A percentile compares a stretch with the other conserved stretches of the same genome.
Evolutionary conservation across 2,113 vertebrate species (phyloP).

Genomic region (Pipa parva): DNA sequence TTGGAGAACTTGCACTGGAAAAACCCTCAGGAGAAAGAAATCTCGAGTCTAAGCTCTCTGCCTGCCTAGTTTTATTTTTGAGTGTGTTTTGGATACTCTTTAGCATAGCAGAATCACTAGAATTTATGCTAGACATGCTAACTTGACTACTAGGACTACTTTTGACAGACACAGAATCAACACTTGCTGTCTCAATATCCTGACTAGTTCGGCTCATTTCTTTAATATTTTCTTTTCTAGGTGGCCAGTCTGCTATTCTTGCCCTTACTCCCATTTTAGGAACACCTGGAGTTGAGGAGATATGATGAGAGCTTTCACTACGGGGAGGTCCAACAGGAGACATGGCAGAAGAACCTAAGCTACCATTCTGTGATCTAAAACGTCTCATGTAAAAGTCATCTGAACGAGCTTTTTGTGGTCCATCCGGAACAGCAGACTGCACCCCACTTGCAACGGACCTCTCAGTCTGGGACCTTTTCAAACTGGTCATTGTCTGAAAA

Average conservation of each 20-base stretch:
- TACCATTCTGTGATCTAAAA: slow-evolving; percentile 83
- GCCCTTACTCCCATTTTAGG: slow-evolving; percentile 96
- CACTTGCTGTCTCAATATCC: slow-evolving; percentile 76
- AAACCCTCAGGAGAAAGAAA: slow-evolving; percentile 85
- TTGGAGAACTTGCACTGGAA: slow-evolving; percentile 70
- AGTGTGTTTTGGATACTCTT: slow-evolving; percentile 89
- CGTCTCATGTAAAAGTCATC: slow-evolving; percentile 91
- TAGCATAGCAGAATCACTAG: slow-evolving; percentile 87
- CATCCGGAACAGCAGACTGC: slow-evolving; percentile 61
- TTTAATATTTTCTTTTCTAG: slow-evolving; percentile 80
- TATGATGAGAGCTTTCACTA: slow-evolving; percentile 75
- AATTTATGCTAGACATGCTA: slow-evolving; percentile 75
- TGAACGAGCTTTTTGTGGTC: slow-evolving; percentile 72
- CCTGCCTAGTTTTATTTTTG: slow-evolving; percentile 74
- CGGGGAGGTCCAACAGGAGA: slow-evolving; percentile 71
- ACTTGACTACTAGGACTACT: slow-evolving; percentile 79
- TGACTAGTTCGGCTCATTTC: slow-evolving; percentile 70
- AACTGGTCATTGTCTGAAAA: slow-evolving; percentile 82
- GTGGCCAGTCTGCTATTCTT: slow-evolving; percentile 92
- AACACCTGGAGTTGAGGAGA: slow-evolving; percentile 81
- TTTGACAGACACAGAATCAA: slow-evolving; percentile 74
- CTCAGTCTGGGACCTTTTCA: slow-evolving; percentile 86
- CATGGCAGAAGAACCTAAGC: slow-evolving; percentile 69
- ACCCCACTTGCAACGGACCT: slow-evolving; percentile 72
- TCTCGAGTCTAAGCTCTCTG: slow-evolving; percentile 78